phyloP scores from a whole-genome alignment of 92 coral and sea anemone species.

The Pocillopora grandis region DNA sequence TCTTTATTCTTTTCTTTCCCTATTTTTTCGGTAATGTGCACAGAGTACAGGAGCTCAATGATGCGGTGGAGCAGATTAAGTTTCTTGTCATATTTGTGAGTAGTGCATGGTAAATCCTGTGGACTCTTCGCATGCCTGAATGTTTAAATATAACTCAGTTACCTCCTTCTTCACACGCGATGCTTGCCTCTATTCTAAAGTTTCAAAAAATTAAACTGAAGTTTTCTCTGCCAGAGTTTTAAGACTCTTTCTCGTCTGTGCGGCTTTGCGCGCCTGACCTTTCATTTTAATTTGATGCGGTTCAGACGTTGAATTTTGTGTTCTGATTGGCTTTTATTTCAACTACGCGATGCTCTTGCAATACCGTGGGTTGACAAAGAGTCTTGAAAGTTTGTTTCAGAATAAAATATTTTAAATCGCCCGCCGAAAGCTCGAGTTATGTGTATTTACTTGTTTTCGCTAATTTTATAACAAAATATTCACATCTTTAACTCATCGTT shows the following conservation, averaged over 20 bases:
- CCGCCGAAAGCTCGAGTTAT: neutral
- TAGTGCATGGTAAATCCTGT: no score
- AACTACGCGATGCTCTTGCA: neutral
- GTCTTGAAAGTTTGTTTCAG: no score
- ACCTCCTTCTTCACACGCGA: neutral
- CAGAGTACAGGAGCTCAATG: neutral
- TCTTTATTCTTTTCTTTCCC: neutral
- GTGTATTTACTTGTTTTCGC: neutral
- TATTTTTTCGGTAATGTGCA: no score
- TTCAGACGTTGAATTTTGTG: no score
- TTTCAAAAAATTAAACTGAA: neutral
- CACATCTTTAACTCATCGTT: constrained; percentile 51
- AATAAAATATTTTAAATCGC: no score
- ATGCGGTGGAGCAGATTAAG: neutral
- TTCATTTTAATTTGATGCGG: no score
- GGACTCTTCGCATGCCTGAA: no score
- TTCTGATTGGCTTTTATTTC: no score
- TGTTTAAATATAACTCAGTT: no score
- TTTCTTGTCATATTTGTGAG: neutral
- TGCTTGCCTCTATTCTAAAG: neutral
- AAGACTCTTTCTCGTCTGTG: no score
- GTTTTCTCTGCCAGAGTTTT: neutral
- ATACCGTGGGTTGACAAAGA: neutral
- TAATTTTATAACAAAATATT: neutral
- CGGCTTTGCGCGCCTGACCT: no score